Conservation (phyloP, 2,797 vertebrate species). For the Chelon auratus region DNA sequence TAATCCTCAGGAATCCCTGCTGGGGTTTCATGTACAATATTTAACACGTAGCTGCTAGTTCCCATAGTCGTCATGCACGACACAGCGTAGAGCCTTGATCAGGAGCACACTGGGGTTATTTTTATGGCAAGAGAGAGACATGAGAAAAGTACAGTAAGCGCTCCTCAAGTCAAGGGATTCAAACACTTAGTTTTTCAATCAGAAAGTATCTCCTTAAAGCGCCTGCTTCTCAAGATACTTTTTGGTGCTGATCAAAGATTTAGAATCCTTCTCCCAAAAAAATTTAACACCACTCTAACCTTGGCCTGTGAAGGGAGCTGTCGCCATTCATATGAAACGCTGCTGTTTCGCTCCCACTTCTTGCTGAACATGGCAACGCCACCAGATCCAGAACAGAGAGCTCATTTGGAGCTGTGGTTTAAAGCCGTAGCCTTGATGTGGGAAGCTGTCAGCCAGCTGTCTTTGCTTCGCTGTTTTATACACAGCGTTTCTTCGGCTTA, state of each 20-base stretch:
- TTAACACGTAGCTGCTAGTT: conserved; percentile 1
- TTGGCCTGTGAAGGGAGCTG: conserved; percentile 42
- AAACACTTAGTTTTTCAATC: conserved; percentile 55
- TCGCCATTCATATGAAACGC: conserved; percentile 28
- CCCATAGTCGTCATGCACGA: not conserved
- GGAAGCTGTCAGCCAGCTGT: conserved; percentile 64
- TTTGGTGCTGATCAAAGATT: conserved; percentile 53
- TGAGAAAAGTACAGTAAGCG: conserved; percentile 14
- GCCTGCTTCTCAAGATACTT: conserved; percentile 17
- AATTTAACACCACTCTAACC: conserved; percentile 35
- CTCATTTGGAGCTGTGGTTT: conserved; percentile 58
- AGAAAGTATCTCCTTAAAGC: conserved; percentile 24
- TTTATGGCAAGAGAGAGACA: conserved; percentile 15
- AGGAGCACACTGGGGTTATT: conserved; percentile 17
- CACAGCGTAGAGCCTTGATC: not conserved
- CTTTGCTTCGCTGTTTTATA: conserved; percentile 38
- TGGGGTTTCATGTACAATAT: not conserved
- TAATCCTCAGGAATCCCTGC: not conserved
- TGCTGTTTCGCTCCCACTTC: conserved; percentile 21
- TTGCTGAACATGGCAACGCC: conserved; percentile 35
- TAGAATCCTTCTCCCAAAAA: conserved; percentile 8
- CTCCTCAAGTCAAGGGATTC: conserved; percentile 10
- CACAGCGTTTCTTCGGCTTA: conserved; percentile 28
- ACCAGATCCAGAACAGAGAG: conserved; percentile 33
- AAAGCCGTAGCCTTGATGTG: conserved; percentile 53